Conservation (phyloP, 2,797 vertebrate genomes). For the Botia almorhae region DNA sequence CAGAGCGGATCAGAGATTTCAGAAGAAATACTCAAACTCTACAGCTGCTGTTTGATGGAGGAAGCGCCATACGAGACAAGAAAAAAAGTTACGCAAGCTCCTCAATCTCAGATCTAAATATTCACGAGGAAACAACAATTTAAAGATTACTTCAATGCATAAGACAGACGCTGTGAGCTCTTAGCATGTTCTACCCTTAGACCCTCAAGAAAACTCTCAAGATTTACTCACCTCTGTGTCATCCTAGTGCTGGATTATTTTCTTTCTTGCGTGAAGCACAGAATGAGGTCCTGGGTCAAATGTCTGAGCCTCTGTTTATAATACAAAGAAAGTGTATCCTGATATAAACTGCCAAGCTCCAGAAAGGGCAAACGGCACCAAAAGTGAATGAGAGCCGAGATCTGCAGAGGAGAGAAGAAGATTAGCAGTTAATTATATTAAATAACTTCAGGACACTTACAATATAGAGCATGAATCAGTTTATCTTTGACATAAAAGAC, state of each 20-base stretch:
- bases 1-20: constrained; percentile 1
- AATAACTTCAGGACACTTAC: no score
- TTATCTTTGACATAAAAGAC: no score
- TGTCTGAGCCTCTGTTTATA: background rate
- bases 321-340: background rate
- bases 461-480: no score
- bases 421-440: no score
- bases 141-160: background rate
- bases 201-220: no score
- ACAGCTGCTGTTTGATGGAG: background rate
- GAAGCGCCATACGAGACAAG: background rate
- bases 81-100: background rate
- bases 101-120: background rate
- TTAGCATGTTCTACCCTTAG: background rate
- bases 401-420: no score
- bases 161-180: background rate
- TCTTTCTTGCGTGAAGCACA: background rate
- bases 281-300: background rate
- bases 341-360: background rate
- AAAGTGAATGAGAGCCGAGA: background rate
- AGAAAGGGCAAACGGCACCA: background rate
- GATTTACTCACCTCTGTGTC: background rate
- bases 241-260: background rate
- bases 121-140: background rate
- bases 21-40: background rate